Evolutionary conservation across 2,113 vertebrate species (phyloP).

Genomic region (Nibea coibor): DNA sequence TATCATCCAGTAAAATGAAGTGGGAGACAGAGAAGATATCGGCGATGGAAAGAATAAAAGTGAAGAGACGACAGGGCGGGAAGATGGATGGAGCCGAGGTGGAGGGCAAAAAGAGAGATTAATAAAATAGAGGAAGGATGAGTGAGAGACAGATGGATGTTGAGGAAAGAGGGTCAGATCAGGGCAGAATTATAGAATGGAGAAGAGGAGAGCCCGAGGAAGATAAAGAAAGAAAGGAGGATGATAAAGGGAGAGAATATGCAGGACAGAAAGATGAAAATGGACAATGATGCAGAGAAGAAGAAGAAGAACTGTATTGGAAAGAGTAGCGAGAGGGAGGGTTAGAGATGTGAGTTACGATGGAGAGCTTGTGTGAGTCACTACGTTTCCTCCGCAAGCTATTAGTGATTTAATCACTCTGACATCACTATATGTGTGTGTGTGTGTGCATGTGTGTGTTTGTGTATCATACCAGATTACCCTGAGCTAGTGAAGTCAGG

Average conservation of each 20-base stretch:
- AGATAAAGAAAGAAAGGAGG: not conserved
- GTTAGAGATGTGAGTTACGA: constrained; percentile 52
- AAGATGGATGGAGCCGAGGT: constrained; percentile 27
- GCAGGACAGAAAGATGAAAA: constrained; percentile 13
- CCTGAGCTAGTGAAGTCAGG: constrained; percentile 64
- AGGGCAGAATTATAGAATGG: constrained; percentile 11
- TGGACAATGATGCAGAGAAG: constrained; percentile 27
- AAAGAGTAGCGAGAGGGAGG: constrained; percentile 31
- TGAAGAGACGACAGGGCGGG: constrained; percentile 8
- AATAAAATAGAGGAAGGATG: constrained; percentile 36
- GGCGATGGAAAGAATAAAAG: constrained; percentile 43
- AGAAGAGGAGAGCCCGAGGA: constrained; percentile 1
- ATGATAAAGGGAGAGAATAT: not conserved
- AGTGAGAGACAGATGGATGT: constrained; percentile 15
- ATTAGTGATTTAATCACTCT: constrained; percentile 78
- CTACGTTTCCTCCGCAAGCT: constrained; percentile 66
- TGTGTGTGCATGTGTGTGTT: constrained; percentile 35
- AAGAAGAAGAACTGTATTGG: constrained; percentile 30
- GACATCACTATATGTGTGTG: constrained; percentile 53
- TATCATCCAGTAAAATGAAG: constrained; percentile 55
- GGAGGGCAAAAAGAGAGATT: constrained; percentile 40
- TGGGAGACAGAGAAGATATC: constrained; percentile 38
- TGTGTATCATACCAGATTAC: constrained; percentile 67
- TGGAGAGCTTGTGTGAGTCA: constrained; percentile 73
- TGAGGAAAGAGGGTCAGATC: constrained; percentile 23